These are phyloP conservation scores for Heliocidaris tuberculata DNA, from an alignment of 35 echinoderm and acorn worm genomes.

Conservation along the genomic window DNA sequence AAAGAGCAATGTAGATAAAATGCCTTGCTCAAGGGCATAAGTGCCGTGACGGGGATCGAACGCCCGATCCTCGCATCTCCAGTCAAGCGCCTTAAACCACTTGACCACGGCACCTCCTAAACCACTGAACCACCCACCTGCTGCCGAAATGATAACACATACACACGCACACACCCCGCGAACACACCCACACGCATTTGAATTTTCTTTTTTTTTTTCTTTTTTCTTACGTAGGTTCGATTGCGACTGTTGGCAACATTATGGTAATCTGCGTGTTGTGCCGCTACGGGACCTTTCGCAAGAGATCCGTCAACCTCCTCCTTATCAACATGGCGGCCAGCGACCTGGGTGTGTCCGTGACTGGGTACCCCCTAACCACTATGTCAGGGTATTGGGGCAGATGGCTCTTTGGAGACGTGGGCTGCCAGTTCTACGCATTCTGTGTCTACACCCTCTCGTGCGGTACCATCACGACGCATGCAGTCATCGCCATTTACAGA, in stretches of 20 bases:
- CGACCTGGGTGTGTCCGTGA: constrained; percentile 74
- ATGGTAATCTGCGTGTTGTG: constrained; percentile 42
- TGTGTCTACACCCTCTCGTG: constrained; percentile 60
- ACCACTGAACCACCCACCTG: too few relatives aligned
- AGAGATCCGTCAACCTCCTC: constrained; percentile 67
- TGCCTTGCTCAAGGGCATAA: too few relatives aligned
- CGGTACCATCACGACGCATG: constrained; percentile 56
- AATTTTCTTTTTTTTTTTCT: neutral
- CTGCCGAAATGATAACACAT: too few relatives aligned
- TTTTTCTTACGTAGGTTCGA: neutral
- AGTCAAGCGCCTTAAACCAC: too few relatives aligned
- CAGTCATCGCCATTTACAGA: constrained; percentile 64
- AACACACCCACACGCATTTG: neutral
- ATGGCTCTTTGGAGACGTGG: constrained; percentile 71
- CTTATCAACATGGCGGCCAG: constrained; percentile 74
- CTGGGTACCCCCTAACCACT: constrained; percentile 71
- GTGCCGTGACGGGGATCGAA: too few relatives aligned
- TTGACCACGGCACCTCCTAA: too few relatives aligned
- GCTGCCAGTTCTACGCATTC: constrained; percentile 63
- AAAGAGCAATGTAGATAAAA: too few relatives aligned
- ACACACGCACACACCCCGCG: too few relatives aligned
- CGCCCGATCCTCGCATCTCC: too few relatives aligned
- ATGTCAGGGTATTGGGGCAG: constrained; percentile 59
- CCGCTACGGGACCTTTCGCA: constrained; percentile 57
- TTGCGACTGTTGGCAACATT: constrained; percentile 55